phyloP scores from a whole-genome alignment of 2,888 invertebrate genomes.

The Paralinhomoeus sp. region DNA sequence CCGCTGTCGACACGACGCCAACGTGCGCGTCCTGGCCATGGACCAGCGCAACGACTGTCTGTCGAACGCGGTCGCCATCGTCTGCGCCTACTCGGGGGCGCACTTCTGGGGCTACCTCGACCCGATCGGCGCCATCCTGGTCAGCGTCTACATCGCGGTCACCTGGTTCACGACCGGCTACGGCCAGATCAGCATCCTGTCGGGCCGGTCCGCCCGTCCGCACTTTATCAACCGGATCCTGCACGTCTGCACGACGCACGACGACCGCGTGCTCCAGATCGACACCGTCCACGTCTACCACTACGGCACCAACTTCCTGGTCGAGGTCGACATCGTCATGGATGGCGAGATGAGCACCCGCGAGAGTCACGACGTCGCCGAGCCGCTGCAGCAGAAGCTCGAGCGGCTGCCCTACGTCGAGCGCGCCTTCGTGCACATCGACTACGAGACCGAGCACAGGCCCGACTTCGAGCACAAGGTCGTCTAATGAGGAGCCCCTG shows the following conservation, averaged over 20 bases:
- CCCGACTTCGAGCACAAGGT: conserved; percentile 30
- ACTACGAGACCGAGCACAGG: conserved; percentile 30
- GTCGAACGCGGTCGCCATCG: conserved; percentile 30
- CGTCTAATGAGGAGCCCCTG: conserved; percentile 22
- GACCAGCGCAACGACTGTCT: conserved; percentile 31
- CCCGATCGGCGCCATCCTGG: conserved; percentile 31
- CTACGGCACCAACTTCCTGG: conserved; percentile 29
- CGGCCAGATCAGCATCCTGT: conserved; percentile 22
- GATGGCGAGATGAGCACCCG: conserved; percentile 28
- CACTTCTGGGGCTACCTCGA: conserved; percentile 27
- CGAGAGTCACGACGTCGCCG: conserved; percentile 32
- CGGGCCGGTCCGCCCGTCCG: conserved; percentile 19
- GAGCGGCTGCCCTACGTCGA: conserved; percentile 31
- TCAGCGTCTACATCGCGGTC: conserved; percentile 29
- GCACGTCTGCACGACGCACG: conserved; percentile 23
- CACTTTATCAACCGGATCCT: conserved; percentile 25
- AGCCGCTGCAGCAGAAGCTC: conserved; percentile 31
- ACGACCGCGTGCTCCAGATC: conserved; percentile 19
- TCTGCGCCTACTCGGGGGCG: conserved; percentile 27
- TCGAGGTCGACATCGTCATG: conserved; percentile 31
- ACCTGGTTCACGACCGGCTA: conserved; percentile 30
- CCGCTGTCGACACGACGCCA: conserved; percentile 18
- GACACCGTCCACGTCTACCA: conserved; percentile 34
- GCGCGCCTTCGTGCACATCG: conserved; percentile 33
- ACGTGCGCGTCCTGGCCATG: conserved; percentile 25